Conservation (phyloP, 2,888 invertebrate genomes). For the Mesoligia furuncula region DNA sequence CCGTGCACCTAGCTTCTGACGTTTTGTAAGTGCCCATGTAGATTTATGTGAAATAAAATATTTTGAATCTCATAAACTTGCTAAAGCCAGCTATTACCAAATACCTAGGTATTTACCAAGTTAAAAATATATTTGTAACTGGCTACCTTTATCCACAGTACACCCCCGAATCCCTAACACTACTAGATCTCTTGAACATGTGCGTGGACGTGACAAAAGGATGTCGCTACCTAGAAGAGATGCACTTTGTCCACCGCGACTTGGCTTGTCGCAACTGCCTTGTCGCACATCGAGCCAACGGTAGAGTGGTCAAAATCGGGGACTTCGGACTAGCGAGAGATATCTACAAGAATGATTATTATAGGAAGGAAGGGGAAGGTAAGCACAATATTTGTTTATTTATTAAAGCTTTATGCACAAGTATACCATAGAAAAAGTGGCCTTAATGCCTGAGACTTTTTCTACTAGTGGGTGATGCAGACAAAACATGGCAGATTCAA, state of each 20-base stretch:
- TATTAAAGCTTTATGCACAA: background rate
- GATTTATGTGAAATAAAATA: too few species aligned
- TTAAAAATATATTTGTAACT: background rate
- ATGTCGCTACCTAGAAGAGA: slow-evolving; percentile 98
- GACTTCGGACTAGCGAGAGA: slow-evolving; percentile 99
- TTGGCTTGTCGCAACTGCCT: slow-evolving; percentile 98
- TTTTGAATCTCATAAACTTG: too few species aligned
- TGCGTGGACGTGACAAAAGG: slow-evolving; percentile 99
- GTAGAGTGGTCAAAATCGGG: slow-evolving; percentile 97
- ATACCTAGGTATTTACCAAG: too few species aligned
- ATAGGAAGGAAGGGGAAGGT: slow-evolving; percentile 97
- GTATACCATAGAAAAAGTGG: too few species aligned
- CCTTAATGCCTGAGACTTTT: too few species aligned
- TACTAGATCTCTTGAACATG: slow-evolving; percentile 97
- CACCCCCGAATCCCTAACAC: slow-evolving; percentile 92
- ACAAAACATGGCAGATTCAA: too few species aligned
- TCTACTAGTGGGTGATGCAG: too few species aligned
- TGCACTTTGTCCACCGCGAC: slow-evolving; percentile 99
- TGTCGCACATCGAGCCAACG: slow-evolving; percentile 93
- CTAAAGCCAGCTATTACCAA: too few species aligned
- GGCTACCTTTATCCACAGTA: slow-evolving; percentile 81
- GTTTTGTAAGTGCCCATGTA: too few species aligned
- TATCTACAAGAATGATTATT: slow-evolving; percentile 99
- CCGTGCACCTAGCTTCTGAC: too few species aligned
- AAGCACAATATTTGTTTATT: slow-evolving; percentile 23